These are phyloP conservation scores for Chydorus sphaericus DNA, from an alignment of 2,888 invertebrate species.

Conservation along the genomic window DNA sequence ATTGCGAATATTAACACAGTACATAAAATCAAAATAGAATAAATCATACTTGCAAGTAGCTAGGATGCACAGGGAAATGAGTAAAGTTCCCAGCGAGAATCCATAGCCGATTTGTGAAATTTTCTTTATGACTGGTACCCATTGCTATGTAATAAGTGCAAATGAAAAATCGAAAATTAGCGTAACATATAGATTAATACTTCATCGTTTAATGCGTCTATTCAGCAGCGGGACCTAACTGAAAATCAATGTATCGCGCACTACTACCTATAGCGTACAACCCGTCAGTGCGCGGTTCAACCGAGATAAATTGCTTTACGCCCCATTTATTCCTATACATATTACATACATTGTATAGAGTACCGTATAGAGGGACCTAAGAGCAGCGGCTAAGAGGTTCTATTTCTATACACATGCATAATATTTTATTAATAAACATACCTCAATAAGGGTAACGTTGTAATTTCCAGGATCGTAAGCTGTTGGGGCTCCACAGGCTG, in stretches of 20 bases:
- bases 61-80: constrained; percentile 37
- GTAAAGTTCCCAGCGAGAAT: constrained; percentile 36
- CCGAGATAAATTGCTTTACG: no score
- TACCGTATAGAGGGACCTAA: no score
- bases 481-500: constrained; percentile 28
- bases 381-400: no score
- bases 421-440: constrained; percentile 15
- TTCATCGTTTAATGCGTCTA: no score
- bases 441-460: constrained; percentile 24
- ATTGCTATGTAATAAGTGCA: constrained; percentile 25
- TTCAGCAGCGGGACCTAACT: no score
- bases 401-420: no score
- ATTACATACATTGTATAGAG: no score
- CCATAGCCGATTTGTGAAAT: constrained; percentile 39
- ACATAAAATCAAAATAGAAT: background rate
- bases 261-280: no score
- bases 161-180: background rate
- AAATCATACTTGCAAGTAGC: constrained; percentile 37
- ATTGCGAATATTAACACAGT: background rate
- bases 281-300: no score
- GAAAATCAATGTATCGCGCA: no score
- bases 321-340: no score
- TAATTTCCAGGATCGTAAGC: constrained; percentile 17
- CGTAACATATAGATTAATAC: no score
- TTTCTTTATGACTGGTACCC: constrained; percentile 36